phyloP scores from a whole-genome alignment of 2,888 invertebrate species.

The Lasiommata megera region DNA sequence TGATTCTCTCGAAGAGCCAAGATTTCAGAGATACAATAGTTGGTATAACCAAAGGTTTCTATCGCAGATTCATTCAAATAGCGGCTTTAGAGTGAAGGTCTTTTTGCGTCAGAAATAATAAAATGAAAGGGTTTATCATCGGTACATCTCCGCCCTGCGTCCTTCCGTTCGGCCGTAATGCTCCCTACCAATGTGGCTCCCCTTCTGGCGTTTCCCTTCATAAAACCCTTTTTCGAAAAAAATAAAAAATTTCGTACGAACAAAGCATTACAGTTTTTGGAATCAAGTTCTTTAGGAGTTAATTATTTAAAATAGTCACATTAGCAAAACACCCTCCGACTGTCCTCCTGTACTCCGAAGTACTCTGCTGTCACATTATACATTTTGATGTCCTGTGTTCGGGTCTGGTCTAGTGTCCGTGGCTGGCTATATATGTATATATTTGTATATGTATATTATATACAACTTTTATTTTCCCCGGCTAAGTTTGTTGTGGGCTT shows the following conservation, averaged over 20 bases:
- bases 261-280: neutral
- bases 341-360: too few relatives aligned
- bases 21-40: neutral
- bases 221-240: neutral
- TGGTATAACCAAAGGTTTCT: neutral
- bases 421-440: too few relatives aligned
- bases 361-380: too few relatives aligned
- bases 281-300: too few relatives aligned
- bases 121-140: constrained; percentile 34
- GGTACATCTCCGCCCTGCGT: constrained; percentile 36
- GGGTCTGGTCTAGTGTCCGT: too few relatives aligned
- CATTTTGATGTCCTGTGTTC: too few relatives aligned
- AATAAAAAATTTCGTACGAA: neutral
- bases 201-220: neutral
- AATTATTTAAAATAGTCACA: too few relatives aligned
- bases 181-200: constrained; percentile 4
- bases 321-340: too few relatives aligned
- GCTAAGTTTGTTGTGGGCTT: too few relatives aligned
- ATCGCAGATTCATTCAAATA: neutral
- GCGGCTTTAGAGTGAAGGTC: neutral
- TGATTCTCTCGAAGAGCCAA: too few relatives aligned
- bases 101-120: neutral
- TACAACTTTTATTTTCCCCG: too few relatives aligned
- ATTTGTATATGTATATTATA: too few relatives aligned
- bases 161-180: constrained; percentile 18